Percentiles rank a stretch among this genome's conserved stretches.
Conservation (phyloP, 2,888 invertebrate species). For the Dynastes tityus region DNA sequence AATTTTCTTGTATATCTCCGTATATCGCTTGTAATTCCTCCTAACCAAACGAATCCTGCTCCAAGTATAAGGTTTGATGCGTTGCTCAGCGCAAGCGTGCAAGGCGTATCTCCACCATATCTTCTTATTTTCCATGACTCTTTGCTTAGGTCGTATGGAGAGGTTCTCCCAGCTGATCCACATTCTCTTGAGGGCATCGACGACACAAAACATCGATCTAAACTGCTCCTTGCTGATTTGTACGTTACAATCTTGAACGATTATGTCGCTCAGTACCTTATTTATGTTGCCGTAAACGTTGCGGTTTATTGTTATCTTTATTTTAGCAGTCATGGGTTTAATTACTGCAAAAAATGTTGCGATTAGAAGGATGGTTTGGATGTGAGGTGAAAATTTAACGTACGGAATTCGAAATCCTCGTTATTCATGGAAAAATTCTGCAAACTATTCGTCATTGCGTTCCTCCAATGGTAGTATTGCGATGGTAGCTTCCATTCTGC, state of each 20-base stretch:
- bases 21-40: constrained; percentile 80
- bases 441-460: constrained; percentile 82
- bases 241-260: constrained; percentile 83
- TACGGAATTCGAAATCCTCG: constrained; percentile 86
- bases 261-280: constrained; percentile 79
- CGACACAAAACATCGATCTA: constrained; percentile 74
- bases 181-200: constrained; percentile 77
- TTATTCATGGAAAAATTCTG: constrained; percentile 85
- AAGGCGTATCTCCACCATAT: constrained; percentile 87
- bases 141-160: constrained; percentile 63
- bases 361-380: background rate
- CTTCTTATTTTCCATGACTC: constrained; percentile 74
- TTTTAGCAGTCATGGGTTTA: constrained; percentile 84
- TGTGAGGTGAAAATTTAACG: constrained; percentile 65
- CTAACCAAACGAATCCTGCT: constrained; percentile 79
- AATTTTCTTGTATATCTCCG: constrained; percentile 80
- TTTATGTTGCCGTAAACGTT: constrained; percentile 73
- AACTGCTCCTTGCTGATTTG: constrained; percentile 84
- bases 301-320: constrained; percentile 81
- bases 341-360: constrained; percentile 74
- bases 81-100: constrained; percentile 80
- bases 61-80: constrained; percentile 85
- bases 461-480: constrained; percentile 83
- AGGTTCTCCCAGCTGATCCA: constrained; percentile 77
- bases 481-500: constrained; percentile 73